Evolutionary conservation across 1,140 invertebrate genomes (phyloP), one percentile per base, ranked within the genome.

Genomic region (Penaeus indicus): DNA sequence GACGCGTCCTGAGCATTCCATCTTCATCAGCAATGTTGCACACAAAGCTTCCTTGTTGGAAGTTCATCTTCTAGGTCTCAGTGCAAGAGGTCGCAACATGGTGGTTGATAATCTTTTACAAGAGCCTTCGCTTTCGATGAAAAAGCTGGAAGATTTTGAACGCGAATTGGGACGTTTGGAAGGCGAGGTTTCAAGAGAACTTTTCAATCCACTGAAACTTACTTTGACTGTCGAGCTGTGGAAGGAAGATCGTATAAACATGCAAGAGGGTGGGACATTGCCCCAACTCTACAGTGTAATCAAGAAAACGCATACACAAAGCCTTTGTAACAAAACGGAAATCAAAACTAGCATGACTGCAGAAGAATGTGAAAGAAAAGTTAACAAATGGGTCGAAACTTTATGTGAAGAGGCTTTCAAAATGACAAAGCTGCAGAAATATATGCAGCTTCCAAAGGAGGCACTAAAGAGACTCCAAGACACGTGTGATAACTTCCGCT

Each of bases 141-240:
- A 54, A 54, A 54, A 16, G 54, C 54, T 54, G 8, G 54, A 54
- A 16, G 54, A 54, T 16, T 54, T 54, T 16, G 54, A 54, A 54
- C 10, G 54, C 16, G 54, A 54, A 54, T 16, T 54, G 11, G 10
- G 54, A 10, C 54, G 54, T 54, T 16, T 54, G 16, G 16, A 54
- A 13, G 1, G 10, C 16, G 54, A 54, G 54, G 54, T 54, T 0
- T 54, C 54, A 11, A 54, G 10, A 54, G 75, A 78, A 32, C 27
- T 78, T 19, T 13, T 38, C 75, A 78, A 32, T 47, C 75, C 75
- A 32, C 75, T 78, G 18, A 78, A 78, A n/a, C 75, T 78, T 32
- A 32, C 47, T 32, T 18, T 78, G 25, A 47, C 27, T 32, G 75
- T 78, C 32, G 18, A 47, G 7, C 27, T 78, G 75, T 78, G 75